Evolutionary conservation across 2,888 invertebrate genomes (phyloP), one percentile per base, ranked within the genome.

Genomic region (Cyclophora punctaria): DNA sequence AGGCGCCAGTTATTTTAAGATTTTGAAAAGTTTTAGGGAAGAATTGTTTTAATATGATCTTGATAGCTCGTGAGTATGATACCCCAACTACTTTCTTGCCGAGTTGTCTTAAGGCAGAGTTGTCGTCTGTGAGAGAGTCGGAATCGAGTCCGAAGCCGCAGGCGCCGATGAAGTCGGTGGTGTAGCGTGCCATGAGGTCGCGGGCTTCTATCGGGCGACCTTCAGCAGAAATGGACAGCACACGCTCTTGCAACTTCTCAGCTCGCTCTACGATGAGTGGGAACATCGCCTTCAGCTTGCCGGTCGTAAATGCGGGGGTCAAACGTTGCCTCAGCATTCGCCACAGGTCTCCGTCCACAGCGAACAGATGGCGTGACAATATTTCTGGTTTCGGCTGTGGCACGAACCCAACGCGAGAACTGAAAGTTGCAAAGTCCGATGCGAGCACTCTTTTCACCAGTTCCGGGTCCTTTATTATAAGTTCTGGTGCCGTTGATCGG

Each of bases 231-330:
- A 63, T 61, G 3, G 44, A 41, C 0, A 63, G 54, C 3, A 68
- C 59, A 2, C 69, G 64, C 3, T 48, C 47, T 48, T 69, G 71
- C 47, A 80, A 58, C 20, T 62, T 56, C 55, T 73, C 72, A 2
- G 76, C 73, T n/a, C 76, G 66, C 48, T 72, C 72, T 41, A 69
- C 64, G 7, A 79, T 68, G 41, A 80, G 63, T 2, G 78, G 78
- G 50, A 79, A 78, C 80, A 80, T 80, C 5, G 72, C 75, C 41
- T 69, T 71, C 34, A 78, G 63, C 58, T 77, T 79, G 6, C 76
- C 74, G 46, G 70, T 72, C 3, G 75, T 70, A 56, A 80, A 80
- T 0, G 77, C 73, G 1, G 78, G 72, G 3, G 79, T 78, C 61
- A 80, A 68, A 40, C 77, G 69, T 58, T 77, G 73, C 4, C 81